Evolutionary conservation across 2,888 invertebrate species (phyloP).

Genomic region (Thereva nobilitata): DNA sequence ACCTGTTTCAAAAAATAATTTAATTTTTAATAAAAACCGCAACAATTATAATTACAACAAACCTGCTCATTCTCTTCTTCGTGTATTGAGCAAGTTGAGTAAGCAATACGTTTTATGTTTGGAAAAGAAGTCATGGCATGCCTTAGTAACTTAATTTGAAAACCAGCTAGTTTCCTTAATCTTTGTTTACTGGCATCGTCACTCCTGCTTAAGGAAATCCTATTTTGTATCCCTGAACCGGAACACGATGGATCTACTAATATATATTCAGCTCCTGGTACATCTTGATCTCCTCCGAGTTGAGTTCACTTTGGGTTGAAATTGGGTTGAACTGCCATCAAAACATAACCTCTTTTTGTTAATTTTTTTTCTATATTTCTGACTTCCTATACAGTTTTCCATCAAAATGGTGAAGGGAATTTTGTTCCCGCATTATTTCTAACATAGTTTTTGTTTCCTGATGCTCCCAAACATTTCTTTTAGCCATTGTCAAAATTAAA

Average conservation of each 20-base stretch:
- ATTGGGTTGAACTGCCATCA: no score
- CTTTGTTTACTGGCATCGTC: conserved; percentile 60
- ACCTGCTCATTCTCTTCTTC: conserved; percentile 93
- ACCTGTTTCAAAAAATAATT: conserved; percentile 45
- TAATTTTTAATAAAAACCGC: conserved; percentile 53
- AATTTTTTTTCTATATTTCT: no score
- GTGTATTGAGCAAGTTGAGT: conserved; percentile 94
- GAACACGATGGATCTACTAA: conserved; percentile 97
- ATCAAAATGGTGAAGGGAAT: no score
- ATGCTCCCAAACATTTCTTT: no score
- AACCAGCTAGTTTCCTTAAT: conserved; percentile 69
- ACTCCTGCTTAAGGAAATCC: conserved; percentile 60
- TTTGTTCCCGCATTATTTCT: no score
- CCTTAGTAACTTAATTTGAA: conserved; percentile 81
- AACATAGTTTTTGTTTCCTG: no score
- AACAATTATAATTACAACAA: conserved; percentile 61
- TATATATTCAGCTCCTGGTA: conserved; percentile 81
- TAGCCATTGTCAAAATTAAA: no score
- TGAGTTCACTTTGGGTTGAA: no score
- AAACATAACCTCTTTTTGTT: no score
- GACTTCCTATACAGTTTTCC: no score
- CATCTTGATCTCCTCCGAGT: conserved; percentile 59
- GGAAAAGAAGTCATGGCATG: conserved; percentile 87
- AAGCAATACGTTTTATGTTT: conserved; percentile 81
- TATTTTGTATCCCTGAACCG: conserved; percentile 79